phyloP scores from a whole-genome alignment of 1,140 invertebrate species.

The Aplysia californica region DNA sequence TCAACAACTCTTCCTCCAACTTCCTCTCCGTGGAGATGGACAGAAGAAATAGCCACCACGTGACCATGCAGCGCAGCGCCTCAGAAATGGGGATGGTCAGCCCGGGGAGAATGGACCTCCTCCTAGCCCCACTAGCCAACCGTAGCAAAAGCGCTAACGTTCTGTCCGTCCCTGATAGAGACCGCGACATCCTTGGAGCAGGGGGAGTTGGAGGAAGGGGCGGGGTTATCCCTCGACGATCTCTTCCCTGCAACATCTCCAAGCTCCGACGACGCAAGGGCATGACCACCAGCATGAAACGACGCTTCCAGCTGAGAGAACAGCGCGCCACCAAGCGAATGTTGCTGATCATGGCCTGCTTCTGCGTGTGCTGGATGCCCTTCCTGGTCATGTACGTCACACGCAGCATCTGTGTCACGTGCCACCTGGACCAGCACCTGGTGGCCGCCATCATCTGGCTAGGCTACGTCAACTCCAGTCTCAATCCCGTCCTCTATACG shows the following conservation, averaged over 20 bases:
- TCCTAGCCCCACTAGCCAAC: not conserved
- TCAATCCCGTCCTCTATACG: constrained; percentile 96
- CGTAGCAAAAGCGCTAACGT: constrained; percentile 36
- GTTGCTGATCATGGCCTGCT: constrained; percentile 98
- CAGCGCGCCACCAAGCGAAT: constrained; percentile 96
- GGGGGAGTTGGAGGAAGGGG: too few relatives aligned
- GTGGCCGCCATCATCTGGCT: constrained; percentile 79
- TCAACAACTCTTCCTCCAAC: too few relatives aligned
- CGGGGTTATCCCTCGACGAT: constrained; percentile 10
- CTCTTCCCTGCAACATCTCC: constrained; percentile 26
- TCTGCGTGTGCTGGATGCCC: constrained; percentile 98
- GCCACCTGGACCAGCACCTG: constrained; percentile 47
- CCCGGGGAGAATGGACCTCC: not conserved
- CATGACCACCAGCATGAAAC: constrained; percentile 51
- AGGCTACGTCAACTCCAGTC: constrained; percentile 95
- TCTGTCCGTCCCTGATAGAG: too few relatives aligned
- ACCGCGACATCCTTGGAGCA: too few relatives aligned
- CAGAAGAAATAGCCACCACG: constrained; percentile 14
- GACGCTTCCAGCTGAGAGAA: constrained; percentile 77
- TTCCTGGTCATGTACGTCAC: constrained; percentile 87
- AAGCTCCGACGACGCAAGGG: constrained; percentile 7
- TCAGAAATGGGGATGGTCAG: not conserved
- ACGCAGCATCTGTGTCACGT: constrained; percentile 56
- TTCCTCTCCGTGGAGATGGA: not conserved
- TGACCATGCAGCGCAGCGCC: not conserved